Conservation (phyloP, 2,113 vertebrate species). For the Zingel zingel region DNA sequence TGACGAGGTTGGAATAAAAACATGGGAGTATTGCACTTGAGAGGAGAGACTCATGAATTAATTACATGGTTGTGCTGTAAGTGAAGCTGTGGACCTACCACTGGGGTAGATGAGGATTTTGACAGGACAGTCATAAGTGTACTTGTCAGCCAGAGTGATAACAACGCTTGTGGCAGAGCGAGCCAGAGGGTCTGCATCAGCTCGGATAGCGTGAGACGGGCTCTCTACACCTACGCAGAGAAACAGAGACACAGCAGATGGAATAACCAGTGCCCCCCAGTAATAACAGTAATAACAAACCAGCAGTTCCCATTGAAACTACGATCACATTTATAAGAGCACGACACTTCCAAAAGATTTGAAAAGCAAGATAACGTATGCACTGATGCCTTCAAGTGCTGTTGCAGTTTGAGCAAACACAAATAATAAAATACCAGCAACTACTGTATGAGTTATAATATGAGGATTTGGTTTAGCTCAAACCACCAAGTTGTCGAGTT, state of each 20-base stretch:
- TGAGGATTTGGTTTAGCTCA: background rate
- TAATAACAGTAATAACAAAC: background rate
- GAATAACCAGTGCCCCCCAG: conserved; percentile 29
- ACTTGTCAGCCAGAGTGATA: conserved; percentile 93
- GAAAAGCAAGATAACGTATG: background rate
- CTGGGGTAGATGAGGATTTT: conserved; percentile 95
- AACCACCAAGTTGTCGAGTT: background rate
- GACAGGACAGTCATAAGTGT: conserved; percentile 94
- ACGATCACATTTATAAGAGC: background rate
- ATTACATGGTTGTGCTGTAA: background rate
- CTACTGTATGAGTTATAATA: background rate
- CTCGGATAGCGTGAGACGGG: conserved; percentile 94
- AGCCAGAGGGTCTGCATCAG: conserved; percentile 91
- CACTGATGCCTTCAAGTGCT: background rate
- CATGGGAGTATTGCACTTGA: conserved; percentile 30
- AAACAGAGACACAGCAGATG: conserved; percentile 33
- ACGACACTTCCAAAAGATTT: background rate
- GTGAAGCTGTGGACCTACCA: conserved; percentile 81
- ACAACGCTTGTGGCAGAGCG: conserved; percentile 90
- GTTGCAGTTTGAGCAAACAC: background rate
- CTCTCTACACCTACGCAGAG: conserved; percentile 92
- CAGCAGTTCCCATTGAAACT: background rate
- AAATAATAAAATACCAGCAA: background rate
- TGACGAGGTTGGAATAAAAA: conserved; percentile 6
- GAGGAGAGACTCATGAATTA: conserved; percentile 3